These are phyloP conservation scores for Camelus dromedarius DNA, from an alignment of 2,113 vertebrate genomes.

Conservation along the genomic window DNA sequence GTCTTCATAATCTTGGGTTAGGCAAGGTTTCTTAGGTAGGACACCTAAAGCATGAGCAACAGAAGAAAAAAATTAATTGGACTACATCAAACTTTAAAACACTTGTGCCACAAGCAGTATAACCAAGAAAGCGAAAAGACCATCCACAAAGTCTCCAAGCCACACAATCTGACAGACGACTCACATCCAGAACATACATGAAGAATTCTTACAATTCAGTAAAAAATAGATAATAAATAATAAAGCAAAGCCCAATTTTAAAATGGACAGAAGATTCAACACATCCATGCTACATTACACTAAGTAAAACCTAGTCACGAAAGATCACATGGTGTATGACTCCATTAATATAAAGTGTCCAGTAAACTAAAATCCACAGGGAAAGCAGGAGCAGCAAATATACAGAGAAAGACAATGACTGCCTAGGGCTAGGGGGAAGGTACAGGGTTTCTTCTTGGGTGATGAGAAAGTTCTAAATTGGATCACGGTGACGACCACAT, in stretches of 20 bases:
- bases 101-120: neutral
- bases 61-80: neutral
- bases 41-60: neutral
- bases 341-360: too few species aligned
- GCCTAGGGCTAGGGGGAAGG: neutral
- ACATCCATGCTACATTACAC: too few species aligned
- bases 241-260: neutral
- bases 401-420: neutral
- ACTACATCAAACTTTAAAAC: neutral
- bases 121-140: neutral
- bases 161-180: neutral
- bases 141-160: neutral
- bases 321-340: too few species aligned
- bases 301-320: too few species aligned
- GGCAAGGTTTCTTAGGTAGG: neutral
- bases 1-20: neutral
- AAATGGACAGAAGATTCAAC: too few species aligned
- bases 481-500: too few species aligned
- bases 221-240: neutral
- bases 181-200: neutral
- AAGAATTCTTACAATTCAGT: neutral
- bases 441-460: too few species aligned
- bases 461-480: too few species aligned
- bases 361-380: neutral
- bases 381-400: neutral